Percentiles rank a stretch among this genome's conserved stretches.
Conservation (phyloP, 2,888 invertebrate species). For the Eilema depressum region DNA sequence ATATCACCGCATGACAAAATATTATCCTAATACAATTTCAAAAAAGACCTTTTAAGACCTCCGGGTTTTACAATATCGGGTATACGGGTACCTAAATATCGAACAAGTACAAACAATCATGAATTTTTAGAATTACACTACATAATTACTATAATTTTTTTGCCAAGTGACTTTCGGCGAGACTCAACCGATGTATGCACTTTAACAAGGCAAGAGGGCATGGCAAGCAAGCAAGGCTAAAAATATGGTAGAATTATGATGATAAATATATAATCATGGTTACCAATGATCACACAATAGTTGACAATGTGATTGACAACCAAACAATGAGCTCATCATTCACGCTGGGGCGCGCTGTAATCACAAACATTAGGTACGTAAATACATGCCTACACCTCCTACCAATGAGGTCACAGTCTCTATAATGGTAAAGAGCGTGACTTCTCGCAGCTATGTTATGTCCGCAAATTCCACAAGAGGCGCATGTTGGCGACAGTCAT, state of each 20-base stretch:
- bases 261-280: neutral
- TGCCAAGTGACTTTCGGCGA: no score
- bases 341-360: neutral
- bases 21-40: no score
- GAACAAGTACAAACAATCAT: no score
- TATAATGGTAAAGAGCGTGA: constrained; percentile 42
- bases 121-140: no score
- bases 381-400: neutral
- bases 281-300: constrained; percentile 6
- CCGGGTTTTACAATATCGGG: no score
- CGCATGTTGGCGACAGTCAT: constrained; percentile 70
- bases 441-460: constrained; percentile 51
- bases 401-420: constrained; percentile 3
- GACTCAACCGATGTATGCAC: no score
- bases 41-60: no score
- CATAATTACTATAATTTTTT: no score
- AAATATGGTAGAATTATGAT: neutral
- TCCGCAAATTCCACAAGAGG: constrained; percentile 56
- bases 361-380: neutral
- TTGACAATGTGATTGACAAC: constrained; percentile 17
- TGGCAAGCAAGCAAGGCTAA: no score
- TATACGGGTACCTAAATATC: no score
- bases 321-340: constrained; percentile 23
- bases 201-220: no score
- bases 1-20: no score